These are phyloP conservation scores for Crossocerus cetratus DNA, from an alignment of 2,888 invertebrate species.

Conservation along the genomic window DNA sequence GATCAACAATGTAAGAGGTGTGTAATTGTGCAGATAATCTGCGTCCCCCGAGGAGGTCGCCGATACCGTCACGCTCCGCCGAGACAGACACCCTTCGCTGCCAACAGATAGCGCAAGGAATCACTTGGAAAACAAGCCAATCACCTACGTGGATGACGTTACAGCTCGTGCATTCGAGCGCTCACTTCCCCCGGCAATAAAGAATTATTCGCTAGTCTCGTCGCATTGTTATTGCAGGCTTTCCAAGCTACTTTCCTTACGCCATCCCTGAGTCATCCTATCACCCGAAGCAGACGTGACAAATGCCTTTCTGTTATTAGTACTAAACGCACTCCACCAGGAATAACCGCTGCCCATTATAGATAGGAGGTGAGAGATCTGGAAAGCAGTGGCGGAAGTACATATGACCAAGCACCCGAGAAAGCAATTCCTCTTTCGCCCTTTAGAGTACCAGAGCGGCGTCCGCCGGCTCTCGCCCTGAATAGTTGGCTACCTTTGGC, in stretches of 20 bases:
- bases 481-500: slow-evolving; percentile 84
- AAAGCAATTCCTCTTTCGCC: slow-evolving; percentile 20
- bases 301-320: slow-evolving; percentile 13
- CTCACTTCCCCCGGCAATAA: no score
- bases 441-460: neutral
- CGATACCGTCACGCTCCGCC: neutral
- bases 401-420: slow-evolving; percentile 1
- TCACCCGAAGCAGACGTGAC: slow-evolving; percentile 13
- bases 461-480: no score
- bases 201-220: no score
- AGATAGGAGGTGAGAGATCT: slow-evolving; percentile 7
- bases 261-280: slow-evolving; percentile 15
- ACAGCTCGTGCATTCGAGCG: no score
- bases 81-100: no score
- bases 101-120: no score
- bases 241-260: neutral
- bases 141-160: neutral
- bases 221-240: slow-evolving; percentile 9
- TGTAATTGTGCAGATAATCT: neutral
- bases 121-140: neutral
- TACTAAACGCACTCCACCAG: slow-evolving; percentile 3
- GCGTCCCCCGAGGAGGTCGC: neutral
- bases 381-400: no score
- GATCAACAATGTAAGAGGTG: neutral
- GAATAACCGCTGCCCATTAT: slow-evolving; percentile 6